Base-by-base conservation (phyloP, 2,113 vertebrate species). In the Corynorhinus townsendii region DNA sequence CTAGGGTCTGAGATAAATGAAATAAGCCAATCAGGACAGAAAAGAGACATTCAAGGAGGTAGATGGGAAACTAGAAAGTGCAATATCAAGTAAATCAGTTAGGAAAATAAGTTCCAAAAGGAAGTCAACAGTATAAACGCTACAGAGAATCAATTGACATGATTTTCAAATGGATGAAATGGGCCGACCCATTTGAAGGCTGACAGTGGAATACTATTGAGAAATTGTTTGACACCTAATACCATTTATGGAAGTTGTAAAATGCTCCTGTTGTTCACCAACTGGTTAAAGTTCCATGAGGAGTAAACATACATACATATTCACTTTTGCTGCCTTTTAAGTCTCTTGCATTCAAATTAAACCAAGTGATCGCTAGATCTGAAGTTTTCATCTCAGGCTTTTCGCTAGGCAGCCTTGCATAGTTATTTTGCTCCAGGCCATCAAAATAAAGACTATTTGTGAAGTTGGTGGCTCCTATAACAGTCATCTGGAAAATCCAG, bases 401-500 rank as follows among this genome's bases (percentile, higher is more conserved):
- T 95, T 73, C 22, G 66, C 2, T 10, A 54, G 10, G 33, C 45
- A 72, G 14, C 8, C 9, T 56, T 82, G 26, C 68, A 81, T 80
- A 82, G 52, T 73, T 89, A 77, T 86, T 93, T 93, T 93, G 80
- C 77, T 94, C 86, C 28, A 95, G 15, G 14, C 68, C 11, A 54
- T 89, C 77, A 94, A 91, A 96, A 95, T 68, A 66, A 33, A 56
- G 81, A 86, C 54, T 59, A 26, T 77, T 89, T 43, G 82, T 64
- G 62, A 89, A 82, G 81, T 89, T 12, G 35, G 64, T 11, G 7
- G 26, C 66, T 91, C n/a, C 49, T 79, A n/a, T 66, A 72, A 86
- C 89, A 33, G 75, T 62, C 81, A 43, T 96, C 80, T 95, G 82
- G 73, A 83, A 93, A 94, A 89, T 83, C 90, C 86, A 92, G 68